phyloP scores from a whole-genome alignment of 2,888 invertebrate genomes.

The Tethea ocularis region DNA sequence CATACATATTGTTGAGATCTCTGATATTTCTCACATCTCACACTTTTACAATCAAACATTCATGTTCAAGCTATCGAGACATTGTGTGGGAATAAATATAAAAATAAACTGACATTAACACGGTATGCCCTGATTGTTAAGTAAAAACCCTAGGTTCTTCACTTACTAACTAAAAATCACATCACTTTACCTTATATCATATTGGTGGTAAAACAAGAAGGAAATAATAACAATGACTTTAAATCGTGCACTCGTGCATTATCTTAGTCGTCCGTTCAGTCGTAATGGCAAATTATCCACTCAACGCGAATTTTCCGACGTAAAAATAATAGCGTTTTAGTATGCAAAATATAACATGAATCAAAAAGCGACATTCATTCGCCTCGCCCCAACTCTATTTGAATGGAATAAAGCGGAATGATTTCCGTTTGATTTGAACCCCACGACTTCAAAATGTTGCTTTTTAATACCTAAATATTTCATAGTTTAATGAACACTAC shows the following conservation, averaged over 20 bases:
- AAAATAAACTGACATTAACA: neutral
- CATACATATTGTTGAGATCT: neutral
- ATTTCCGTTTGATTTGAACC: too few relatives aligned
- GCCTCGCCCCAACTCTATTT: too few relatives aligned
- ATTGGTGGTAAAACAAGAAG: slow-evolving; percentile 9
- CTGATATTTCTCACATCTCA: neutral
- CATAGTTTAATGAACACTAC: neutral
- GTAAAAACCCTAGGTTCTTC: slow-evolving; percentile 2
- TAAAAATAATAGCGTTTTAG: neutral
- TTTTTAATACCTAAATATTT: neutral
- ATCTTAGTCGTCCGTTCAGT: neutral
- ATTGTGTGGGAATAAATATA: neutral
- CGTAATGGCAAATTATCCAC: neutral
- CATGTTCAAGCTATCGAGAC: neutral
- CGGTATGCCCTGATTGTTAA: neutral
- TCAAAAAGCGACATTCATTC: too few relatives aligned
- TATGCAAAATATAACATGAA: too few relatives aligned
- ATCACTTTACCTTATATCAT: slow-evolving; percentile 17
- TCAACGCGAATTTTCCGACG: neutral
- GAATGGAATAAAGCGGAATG: too few relatives aligned
- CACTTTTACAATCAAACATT: neutral
- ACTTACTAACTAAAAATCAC: slow-evolving; percentile 32
- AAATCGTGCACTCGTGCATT: neutral
- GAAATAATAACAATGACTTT: neutral
- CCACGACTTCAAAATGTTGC: neutral